A percentile compares a stretch with the other conserved stretches of the same genome.
These are phyloP conservation scores for Microplitis deprimator DNA, from an alignment of 2,888 invertebrate species.

Conservation along the genomic window DNA sequence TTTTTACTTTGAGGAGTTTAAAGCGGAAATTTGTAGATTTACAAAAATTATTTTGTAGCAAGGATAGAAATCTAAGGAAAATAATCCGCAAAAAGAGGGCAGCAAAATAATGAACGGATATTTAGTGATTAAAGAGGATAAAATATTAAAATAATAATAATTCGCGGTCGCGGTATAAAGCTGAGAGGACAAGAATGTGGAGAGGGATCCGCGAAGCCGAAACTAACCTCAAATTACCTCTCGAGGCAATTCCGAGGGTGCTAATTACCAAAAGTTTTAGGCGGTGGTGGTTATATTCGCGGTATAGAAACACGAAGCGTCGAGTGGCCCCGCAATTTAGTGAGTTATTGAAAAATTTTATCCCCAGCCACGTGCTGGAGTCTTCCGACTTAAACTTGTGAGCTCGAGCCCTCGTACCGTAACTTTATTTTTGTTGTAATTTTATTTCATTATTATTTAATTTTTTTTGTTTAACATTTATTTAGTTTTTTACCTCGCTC, in stretches of 20 bases:
- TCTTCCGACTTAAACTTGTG: not conserved
- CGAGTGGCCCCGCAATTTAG: constrained; percentile 8
- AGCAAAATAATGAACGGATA: not conserved
- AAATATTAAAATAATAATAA: constrained; percentile 9
- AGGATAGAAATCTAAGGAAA: no score
- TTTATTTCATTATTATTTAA: not conserved
- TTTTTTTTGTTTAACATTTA: not conserved
- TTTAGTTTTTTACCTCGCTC: not conserved
- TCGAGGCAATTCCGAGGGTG: constrained; percentile 23
- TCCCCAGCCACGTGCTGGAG: not conserved
- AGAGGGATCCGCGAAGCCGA: not conserved
- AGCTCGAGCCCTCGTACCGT: not conserved
- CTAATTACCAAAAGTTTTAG: constrained; percentile 21
- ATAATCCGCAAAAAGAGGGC: not conserved
- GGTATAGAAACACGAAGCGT: constrained; percentile 1
- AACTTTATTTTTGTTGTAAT: not conserved
- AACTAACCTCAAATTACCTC: constrained; percentile 17
- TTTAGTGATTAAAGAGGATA: not conserved
- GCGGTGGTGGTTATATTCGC: not conserved
- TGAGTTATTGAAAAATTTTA: constrained; percentile 16
- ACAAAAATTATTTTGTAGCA: no score
- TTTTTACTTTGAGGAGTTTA: no score
- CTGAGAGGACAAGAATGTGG: not conserved
- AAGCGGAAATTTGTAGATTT: not conserved
- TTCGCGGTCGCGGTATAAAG: constrained; percentile 7